A percentile compares a stretch with the other conserved stretches of the same genome.
phyloP scores from a whole-genome alignment of 2,113 vertebrate species.

The Chloroceryle aenea region DNA sequence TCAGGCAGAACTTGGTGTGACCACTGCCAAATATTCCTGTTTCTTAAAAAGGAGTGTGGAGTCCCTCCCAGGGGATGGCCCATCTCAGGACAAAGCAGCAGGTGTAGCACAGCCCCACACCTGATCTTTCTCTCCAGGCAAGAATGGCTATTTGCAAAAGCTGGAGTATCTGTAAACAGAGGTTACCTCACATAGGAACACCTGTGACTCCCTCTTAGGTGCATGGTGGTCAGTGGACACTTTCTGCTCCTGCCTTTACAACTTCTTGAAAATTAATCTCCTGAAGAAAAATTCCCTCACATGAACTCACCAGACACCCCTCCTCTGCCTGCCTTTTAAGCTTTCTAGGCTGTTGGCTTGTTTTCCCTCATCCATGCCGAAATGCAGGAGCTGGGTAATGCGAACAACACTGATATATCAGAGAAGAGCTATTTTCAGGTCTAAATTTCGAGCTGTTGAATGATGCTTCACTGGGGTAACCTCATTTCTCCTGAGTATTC shows the following conservation, averaged over 20 bases:
- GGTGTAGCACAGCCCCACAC: fast-evolving
- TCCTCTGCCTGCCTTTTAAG: background rate
- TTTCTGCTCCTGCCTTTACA: background rate
- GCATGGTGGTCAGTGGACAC: background rate
- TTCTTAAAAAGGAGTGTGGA: background rate
- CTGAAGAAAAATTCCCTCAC: background rate
- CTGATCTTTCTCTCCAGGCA: background rate
- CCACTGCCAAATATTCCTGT: background rate
- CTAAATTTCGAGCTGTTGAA: background rate
- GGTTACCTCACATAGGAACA: background rate
- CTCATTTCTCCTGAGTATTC: background rate
- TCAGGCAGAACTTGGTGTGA: background rate
- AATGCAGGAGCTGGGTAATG: background rate
- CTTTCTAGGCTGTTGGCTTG: background rate
- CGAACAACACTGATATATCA: background rate
- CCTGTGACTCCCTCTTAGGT: background rate
- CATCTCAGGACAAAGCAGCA: background rate
- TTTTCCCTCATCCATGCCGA: background rate
- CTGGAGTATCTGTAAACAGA: background rate
- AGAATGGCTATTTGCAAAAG: background rate
- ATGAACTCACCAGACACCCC: background rate
- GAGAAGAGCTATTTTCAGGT: background rate
- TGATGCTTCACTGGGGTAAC: background rate
- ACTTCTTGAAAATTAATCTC: background rate
- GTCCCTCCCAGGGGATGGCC: background rate